These are phyloP conservation scores for Rhinogobius similis DNA, from an alignment of 2,113 vertebrate genomes.

Conservation along the genomic window DNA sequence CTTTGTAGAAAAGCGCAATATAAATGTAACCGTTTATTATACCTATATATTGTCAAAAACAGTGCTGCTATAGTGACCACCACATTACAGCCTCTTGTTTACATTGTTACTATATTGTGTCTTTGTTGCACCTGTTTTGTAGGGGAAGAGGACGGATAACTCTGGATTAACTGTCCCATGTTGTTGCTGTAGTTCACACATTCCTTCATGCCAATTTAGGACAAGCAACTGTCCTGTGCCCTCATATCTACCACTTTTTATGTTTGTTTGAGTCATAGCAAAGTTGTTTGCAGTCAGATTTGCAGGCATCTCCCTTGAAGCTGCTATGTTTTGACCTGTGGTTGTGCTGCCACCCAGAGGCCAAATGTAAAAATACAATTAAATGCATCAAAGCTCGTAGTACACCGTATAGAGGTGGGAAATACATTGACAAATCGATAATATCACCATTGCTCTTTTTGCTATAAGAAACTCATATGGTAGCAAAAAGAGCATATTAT, in stretches of 20 bases:
- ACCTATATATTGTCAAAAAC: too few relatives aligned
- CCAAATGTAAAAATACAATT: not conserved
- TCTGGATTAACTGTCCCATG: slow-evolving; percentile 75
- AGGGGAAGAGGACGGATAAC: slow-evolving; percentile 28
- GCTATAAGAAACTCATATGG: too few relatives aligned
- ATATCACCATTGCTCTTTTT: too few relatives aligned
- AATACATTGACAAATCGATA: too few relatives aligned
- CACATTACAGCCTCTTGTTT: not conserved
- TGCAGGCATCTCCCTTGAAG: not conserved
- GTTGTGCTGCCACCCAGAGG: slow-evolving; percentile 26
- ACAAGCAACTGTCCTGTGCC: slow-evolving; percentile 26
- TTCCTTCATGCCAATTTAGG: slow-evolving; percentile 58
- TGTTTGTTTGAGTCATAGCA: not conserved
- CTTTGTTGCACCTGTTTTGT: slow-evolving; percentile 49
- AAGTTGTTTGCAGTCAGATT: not conserved
- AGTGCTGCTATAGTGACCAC: too few relatives aligned
- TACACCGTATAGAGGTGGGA: too few relatives aligned
- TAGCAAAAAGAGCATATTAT: too few relatives aligned
- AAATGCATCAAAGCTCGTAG: not conserved
- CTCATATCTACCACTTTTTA: not conserved
- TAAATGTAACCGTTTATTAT: too few relatives aligned
- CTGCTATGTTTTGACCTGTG: not conserved
- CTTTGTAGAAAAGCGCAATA: too few relatives aligned
- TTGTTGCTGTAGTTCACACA: slow-evolving; percentile 77
- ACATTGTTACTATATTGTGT: not conserved